Evolutionary conservation across 2,888 invertebrate species (phyloP).

Genomic region (Tachina lurida): DNA sequence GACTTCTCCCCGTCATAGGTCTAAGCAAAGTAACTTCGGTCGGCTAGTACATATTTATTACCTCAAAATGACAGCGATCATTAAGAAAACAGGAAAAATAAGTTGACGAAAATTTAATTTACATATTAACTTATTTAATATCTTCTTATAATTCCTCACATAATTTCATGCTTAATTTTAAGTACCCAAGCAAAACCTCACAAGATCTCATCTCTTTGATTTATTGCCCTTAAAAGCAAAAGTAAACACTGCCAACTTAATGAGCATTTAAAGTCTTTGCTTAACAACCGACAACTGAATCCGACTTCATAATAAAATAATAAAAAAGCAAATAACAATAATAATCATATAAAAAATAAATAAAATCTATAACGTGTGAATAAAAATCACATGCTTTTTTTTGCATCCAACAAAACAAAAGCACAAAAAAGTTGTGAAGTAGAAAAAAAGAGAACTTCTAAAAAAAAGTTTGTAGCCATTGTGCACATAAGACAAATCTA

Average conservation of each 20-base stretch:
- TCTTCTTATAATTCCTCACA: conserved; percentile 16
- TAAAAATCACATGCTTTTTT: conserved; percentile 39
- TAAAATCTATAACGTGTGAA: conserved; percentile 72
- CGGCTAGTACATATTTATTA: too few species aligned
- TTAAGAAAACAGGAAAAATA: conserved; percentile 37
- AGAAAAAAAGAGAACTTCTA: conserved; percentile 44
- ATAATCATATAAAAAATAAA: conserved; percentile 29
- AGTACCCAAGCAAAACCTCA: conserved; percentile 16
- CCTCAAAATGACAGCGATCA: background rate
- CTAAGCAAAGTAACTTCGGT: too few species aligned
- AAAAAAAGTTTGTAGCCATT: conserved; percentile 55
- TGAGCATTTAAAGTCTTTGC: conserved; percentile 27
- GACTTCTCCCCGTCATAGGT: too few species aligned
- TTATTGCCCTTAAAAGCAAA: conserved; percentile 53
- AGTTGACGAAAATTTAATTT: too few species aligned
- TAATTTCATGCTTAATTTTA: conserved; percentile 29
- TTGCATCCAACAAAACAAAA: conserved; percentile 6
- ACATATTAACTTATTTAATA: background rate
- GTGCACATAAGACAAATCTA: conserved; percentile 63
- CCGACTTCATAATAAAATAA: background rate
- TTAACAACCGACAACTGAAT: background rate
- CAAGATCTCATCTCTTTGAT: conserved; percentile 38
- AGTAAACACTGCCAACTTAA: conserved; percentile 44
- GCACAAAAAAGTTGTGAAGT: conserved; percentile 23
- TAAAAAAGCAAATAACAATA: conserved; percentile 7